phyloP scores from a whole-genome alignment of 64 coral and sea anemone species.

The Stichodactyla helianthus region DNA sequence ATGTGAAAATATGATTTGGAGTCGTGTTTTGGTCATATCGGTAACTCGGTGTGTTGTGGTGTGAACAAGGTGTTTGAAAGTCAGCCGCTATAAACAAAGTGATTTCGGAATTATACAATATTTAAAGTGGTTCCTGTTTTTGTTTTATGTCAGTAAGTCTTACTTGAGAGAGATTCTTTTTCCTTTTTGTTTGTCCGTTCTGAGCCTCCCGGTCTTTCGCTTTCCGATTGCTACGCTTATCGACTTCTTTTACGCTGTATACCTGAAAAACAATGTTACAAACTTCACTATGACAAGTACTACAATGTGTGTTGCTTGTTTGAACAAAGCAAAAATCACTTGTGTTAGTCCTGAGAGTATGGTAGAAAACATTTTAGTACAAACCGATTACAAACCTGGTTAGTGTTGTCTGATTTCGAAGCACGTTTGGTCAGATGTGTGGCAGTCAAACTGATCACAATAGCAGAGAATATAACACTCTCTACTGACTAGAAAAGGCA shows the following conservation, averaged over 20 bases:
- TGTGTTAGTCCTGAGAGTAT: background rate
- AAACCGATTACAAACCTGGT: constrained; percentile 66
- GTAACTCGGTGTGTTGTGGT: background rate
- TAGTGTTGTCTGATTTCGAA: constrained; percentile 72
- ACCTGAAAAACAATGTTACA: constrained; percentile 13
- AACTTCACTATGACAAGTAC: background rate
- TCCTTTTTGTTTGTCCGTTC: constrained; percentile 21
- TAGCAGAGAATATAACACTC: constrained; percentile 99
- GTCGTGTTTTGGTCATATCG: background rate
- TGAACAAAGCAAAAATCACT: background rate
- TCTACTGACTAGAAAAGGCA: constrained; percentile 72
- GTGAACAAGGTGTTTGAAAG: background rate
- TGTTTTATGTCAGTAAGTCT: background rate
- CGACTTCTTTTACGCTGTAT: constrained; percentile 30
- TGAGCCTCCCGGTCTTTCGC: constrained; percentile 43
- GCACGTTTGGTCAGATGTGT: constrained; percentile 97
- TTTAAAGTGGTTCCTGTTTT: constrained; percentile 8
- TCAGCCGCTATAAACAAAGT: constrained; percentile 6
- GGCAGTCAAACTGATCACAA: constrained; percentile 95
- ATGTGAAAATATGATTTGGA: background rate
- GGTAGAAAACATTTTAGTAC: background rate
- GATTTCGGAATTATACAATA: background rate
- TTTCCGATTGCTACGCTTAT: constrained; percentile 41
- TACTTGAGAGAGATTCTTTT: constrained; percentile 26
- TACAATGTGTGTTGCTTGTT: background rate